Percentiles rank a stretch among this genome's conserved stretches.
Conservation (phyloP, 2,888 invertebrate species). For the Eupeodes latifasciatus region DNA sequence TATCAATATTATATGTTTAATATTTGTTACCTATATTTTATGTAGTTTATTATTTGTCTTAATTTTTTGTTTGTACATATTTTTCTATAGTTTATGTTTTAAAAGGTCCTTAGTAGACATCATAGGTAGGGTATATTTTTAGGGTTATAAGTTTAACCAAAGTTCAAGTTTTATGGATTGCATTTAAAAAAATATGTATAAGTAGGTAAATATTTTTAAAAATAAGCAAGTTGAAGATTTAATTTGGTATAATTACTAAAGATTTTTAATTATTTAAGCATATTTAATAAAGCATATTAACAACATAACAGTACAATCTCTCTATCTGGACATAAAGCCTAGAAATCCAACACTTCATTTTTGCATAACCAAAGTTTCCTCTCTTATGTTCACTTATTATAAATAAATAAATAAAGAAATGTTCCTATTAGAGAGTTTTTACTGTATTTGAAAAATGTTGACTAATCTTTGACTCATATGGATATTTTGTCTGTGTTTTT, state of each 20-base stretch:
- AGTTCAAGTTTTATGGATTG: constrained; percentile 48
- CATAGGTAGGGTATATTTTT: neutral
- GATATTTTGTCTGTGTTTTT: neutral
- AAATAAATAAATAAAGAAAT: neutral
- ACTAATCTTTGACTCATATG: constrained; percentile 14
- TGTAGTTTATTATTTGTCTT: neutral
- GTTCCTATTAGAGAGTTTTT: neutral
- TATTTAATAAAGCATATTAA: neutral
- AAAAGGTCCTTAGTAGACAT: neutral
- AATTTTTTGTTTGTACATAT: constrained; percentile 12
- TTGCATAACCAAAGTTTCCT: no score
- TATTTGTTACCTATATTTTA: constrained; percentile 7
- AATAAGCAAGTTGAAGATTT: constrained; percentile 59
- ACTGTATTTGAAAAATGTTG: neutral
- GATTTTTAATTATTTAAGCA: neutral
- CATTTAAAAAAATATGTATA: constrained; percentile 16
- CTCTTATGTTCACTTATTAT: no score
- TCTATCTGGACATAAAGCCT: no score
- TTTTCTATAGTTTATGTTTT: neutral
- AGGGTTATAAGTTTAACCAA: no score
- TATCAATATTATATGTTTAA: neutral
- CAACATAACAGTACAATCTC: no score
- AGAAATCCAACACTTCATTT: no score
- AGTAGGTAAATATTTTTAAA: neutral
- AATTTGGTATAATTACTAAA: neutral